phyloP scores from a whole-genome alignment of 2,113 vertebrate genomes.

The Ammodramus savannarum region DNA sequence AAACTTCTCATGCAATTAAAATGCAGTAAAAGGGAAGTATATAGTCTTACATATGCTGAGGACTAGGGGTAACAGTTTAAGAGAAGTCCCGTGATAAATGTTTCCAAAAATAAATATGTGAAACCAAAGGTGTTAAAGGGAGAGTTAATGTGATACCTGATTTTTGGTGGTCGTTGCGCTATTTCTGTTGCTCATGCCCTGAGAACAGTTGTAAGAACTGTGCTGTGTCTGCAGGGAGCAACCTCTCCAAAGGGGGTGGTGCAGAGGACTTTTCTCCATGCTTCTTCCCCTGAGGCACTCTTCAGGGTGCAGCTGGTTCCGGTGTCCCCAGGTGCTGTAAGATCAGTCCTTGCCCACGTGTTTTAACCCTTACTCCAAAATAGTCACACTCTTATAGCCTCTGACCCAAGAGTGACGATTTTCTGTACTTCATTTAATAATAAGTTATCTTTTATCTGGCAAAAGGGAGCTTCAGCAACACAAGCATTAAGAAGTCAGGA shows the following conservation, averaged over 20 bases:
- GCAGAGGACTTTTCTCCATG: neutral
- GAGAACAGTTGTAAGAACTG: neutral
- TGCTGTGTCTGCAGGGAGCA: neutral
- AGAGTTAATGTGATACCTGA: neutral
- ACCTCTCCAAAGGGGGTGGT: neutral
- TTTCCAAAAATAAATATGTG: neutral
- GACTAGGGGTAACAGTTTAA: neutral
- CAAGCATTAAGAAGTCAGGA: neutral
- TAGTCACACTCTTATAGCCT: neutral
- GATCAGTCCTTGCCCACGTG: neutral
- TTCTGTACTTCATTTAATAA: neutral
- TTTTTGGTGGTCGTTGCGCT: neutral
- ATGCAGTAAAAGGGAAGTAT: slow-evolving; percentile 23
- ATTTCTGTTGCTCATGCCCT: neutral
- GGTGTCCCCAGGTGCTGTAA: neutral
- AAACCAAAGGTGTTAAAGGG: neutral
- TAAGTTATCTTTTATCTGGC: neutral
- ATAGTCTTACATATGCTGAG: neutral
- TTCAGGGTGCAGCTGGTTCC: neutral
- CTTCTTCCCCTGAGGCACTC: neutral
- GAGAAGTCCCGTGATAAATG: neutral
- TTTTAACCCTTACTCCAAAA: neutral
- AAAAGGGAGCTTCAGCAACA: neutral
- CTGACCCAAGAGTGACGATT: neutral
- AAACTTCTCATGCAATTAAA: slow-evolving; percentile 32